These are phyloP conservation scores for Takifugu rubripes DNA, from an alignment of 2,797 vertebrate species.

Conservation along the genomic window DNA sequence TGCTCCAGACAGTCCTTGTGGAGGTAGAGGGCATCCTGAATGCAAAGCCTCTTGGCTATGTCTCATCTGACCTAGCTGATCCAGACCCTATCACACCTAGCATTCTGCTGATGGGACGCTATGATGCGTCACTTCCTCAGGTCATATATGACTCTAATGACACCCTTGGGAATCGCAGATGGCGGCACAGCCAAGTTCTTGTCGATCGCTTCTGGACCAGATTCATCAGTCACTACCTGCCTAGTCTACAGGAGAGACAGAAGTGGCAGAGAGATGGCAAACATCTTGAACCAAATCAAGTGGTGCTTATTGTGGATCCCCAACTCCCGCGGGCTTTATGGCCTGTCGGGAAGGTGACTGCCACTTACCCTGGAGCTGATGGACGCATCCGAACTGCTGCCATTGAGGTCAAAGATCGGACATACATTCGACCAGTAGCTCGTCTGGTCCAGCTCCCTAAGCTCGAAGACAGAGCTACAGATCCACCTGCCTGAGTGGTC, in stretches of 20 bases:
- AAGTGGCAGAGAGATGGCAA: background rate
- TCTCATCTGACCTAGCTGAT: too few relatives aligned
- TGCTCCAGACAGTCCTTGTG: too few relatives aligned
- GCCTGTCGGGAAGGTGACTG: background rate
- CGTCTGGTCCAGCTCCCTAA: background rate
- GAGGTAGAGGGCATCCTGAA: too few relatives aligned
- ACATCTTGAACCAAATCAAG: background rate
- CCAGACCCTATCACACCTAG: too few relatives aligned
- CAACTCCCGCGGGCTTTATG: background rate
- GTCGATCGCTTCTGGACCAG: background rate
- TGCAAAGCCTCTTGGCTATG: too few relatives aligned
- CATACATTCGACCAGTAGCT: background rate
- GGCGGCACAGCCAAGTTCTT: background rate
- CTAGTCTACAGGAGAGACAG: background rate
- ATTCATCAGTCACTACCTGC: background rate
- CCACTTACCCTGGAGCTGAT: background rate
- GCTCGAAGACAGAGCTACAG: background rate
- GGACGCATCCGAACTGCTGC: background rate
- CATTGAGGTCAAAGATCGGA: background rate
- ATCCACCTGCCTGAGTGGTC: background rate
- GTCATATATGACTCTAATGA: background rate
- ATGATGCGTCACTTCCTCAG: background rate
- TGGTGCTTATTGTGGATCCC: background rate
- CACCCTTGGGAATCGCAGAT: background rate
- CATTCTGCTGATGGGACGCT: background rate